Conservation (phyloP, 2,888 invertebrate genomes). For the Temnothorax ravouxi region DNA sequence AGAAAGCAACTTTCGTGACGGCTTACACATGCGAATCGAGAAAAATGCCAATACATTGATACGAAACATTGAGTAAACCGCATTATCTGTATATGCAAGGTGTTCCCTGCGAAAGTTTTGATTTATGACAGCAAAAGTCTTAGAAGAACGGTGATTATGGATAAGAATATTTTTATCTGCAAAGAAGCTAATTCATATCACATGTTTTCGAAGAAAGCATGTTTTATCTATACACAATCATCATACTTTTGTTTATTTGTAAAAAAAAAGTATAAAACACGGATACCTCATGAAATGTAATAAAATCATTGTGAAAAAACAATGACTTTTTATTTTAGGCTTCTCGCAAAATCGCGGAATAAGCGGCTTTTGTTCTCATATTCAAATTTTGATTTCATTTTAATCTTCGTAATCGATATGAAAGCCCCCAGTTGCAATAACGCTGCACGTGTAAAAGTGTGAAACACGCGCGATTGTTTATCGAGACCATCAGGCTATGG, state of each 20-base stretch:
- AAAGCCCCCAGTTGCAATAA: not conserved
- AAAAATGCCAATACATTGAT: constrained; percentile 6
- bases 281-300: not conserved
- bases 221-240: not conserved
- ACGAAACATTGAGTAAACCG: not conserved
- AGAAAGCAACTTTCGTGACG: constrained; percentile 18
- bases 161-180: not conserved
- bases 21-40: not conserved
- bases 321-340: not conserved
- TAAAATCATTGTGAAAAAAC: not conserved
- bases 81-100: not conserved
- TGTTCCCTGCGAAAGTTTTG: not conserved
- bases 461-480: constrained; percentile 59
- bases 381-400: constrained; percentile 29
- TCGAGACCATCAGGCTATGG: constrained; percentile 57
- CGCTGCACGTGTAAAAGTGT: not conserved
- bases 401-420: constrained; percentile 22
- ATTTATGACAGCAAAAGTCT: not conserved
- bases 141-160: not conserved
- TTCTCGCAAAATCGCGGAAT: not conserved
- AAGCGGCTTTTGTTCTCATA: not conserved
- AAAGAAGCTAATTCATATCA: not conserved
- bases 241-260: not conserved
- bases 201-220: not conserved
- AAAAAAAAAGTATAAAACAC: not conserved